Percentiles rank a stretch among this genome's conserved stretches.
These are phyloP conservation scores for Dendropsophus ebraccatus DNA, from an alignment of 2,113 vertebrate species.

Conservation along the genomic window DNA sequence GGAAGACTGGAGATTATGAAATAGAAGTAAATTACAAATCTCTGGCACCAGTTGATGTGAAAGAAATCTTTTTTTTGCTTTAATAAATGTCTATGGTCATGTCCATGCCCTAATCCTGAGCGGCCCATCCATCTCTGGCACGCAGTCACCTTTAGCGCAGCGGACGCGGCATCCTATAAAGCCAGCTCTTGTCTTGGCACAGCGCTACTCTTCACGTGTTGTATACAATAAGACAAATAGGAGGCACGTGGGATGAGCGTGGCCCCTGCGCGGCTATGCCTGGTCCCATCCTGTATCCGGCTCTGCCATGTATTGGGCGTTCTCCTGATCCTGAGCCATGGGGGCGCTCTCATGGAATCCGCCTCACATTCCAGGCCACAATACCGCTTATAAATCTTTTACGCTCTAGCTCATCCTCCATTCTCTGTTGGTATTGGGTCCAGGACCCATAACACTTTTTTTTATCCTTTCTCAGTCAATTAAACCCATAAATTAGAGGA, in stretches of 20 bases:
- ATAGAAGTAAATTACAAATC: too few relatives aligned
- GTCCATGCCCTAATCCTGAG: too few relatives aligned
- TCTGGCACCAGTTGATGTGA: too few relatives aligned
- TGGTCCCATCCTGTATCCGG: not conserved
- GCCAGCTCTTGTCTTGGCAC: not conserved
- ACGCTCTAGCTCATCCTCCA: not conserved
- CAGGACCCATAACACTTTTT: slow-evolving; percentile 38
- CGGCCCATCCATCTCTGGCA: too few relatives aligned
- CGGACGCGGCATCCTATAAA: too few relatives aligned
- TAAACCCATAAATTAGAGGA: slow-evolving; percentile 29
- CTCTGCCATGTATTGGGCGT: too few relatives aligned
- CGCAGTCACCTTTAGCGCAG: too few relatives aligned
- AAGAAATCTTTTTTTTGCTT: too few relatives aligned
- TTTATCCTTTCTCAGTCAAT: not conserved
- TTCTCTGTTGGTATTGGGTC: not conserved
- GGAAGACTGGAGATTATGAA: too few relatives aligned
- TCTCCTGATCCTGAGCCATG: not conserved
- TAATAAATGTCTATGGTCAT: too few relatives aligned
- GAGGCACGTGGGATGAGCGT: not conserved
- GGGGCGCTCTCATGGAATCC: not conserved
- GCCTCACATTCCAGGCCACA: not conserved
- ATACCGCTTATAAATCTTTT: not conserved
- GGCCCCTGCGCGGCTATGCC: not conserved
- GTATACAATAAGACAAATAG: not conserved
- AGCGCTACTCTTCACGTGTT: not conserved